Percentiles rank a stretch among this genome's conserved stretches.
Conservation (phyloP, 2,797 vertebrate genomes). For the Anguilla pacifica region DNA sequence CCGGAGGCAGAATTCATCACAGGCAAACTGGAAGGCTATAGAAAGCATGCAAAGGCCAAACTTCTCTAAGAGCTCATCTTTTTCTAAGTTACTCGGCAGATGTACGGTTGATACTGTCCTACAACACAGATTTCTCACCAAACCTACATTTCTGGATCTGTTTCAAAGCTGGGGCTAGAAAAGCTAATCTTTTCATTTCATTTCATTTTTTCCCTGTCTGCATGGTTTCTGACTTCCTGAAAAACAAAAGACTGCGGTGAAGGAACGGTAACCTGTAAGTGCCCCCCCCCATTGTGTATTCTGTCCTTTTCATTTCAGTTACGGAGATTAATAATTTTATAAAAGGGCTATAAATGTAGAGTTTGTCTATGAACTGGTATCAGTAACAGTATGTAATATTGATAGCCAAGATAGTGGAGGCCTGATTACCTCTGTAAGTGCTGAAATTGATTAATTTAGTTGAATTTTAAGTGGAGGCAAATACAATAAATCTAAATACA, state of each 20-base stretch:
- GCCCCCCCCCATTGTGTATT: neutral
- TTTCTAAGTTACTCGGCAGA: neutral
- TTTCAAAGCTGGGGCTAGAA: neutral
- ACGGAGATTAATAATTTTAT: neutral
- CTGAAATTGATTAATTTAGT: conserved; percentile 70
- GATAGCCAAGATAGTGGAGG: conserved; percentile 65
- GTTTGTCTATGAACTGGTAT: neutral
- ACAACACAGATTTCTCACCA: conserved; percentile 6
- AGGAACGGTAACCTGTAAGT: neutral
- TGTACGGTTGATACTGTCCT: neutral
- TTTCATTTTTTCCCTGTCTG: neutral
- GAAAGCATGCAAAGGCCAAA: neutral
- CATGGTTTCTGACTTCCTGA: neutral
- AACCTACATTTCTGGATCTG: neutral
- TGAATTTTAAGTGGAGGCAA: conserved; percentile 56
- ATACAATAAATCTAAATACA: conserved; percentile 12
- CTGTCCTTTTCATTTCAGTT: neutral
- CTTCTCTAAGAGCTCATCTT: neutral
- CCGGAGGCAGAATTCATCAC: conserved; percentile 51
- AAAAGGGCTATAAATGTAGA: neutral
- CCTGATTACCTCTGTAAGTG: conserved; percentile 74
- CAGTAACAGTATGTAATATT: conserved; percentile 47
- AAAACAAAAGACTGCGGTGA: neutral
- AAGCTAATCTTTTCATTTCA: neutral
- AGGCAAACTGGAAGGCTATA: conserved; percentile 48